Percentiles rank a stretch among this genome's conserved stretches.
phyloP scores from a whole-genome alignment of 1,140 invertebrate species.

The Papilio xuthus region DNA sequence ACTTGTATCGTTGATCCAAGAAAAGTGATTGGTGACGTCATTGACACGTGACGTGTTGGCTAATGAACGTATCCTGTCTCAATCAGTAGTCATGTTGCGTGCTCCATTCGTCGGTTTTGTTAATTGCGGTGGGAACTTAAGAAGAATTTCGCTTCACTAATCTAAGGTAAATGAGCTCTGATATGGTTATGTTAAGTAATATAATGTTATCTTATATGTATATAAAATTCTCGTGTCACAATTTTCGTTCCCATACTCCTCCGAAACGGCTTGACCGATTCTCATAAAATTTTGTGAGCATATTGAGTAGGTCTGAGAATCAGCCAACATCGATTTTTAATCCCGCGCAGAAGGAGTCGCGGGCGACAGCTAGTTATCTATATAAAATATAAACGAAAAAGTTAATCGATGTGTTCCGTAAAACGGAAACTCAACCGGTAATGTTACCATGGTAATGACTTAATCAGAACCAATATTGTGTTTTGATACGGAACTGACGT shows the following conservation, averaged over 20 bases:
- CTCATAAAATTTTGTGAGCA: no score
- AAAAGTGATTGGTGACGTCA: constrained; percentile 13
- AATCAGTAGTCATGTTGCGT: background rate
- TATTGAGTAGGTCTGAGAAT: no score
- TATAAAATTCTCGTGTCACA: no score
- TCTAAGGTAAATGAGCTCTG: background rate
- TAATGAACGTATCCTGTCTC: constrained; percentile 5
- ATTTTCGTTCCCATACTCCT: no score
- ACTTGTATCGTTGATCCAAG: background rate
- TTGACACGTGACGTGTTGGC: background rate
- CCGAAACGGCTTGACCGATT: no score
- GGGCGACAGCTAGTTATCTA: no score
- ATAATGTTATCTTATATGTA: no score
- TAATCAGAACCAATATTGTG: background rate
- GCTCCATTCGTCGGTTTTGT: background rate
- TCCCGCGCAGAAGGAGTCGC: no score
- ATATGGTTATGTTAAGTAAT: background rate
- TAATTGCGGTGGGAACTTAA: background rate
- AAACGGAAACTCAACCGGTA: constrained; percentile 4
- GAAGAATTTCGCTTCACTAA: constrained; percentile 2
- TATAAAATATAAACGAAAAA: background rate
- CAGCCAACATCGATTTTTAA: no score
- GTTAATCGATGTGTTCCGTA: background rate
- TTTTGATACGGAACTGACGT: background rate
- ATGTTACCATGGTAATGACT: background rate